Evolutionary conservation across 2,113 vertebrate species (phyloP).

Genomic region (Platysteira castanea): DNA sequence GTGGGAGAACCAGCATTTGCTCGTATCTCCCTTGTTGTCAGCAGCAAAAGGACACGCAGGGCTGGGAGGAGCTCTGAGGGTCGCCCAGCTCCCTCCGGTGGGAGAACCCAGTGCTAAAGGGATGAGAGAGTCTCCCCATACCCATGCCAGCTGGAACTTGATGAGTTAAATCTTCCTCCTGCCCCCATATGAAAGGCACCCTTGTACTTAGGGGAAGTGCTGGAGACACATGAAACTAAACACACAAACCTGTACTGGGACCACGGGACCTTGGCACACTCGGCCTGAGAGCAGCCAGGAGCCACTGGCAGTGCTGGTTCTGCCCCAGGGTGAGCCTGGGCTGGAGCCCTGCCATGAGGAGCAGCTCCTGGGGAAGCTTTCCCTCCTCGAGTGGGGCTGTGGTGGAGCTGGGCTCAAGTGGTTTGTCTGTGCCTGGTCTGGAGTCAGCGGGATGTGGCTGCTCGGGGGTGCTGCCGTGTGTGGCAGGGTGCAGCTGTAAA

Average conservation of each 20-base stretch:
- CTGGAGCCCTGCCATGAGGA: neutral
- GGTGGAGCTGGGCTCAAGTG: neutral
- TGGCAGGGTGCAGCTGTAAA: neutral
- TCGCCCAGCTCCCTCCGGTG: fast-evolving
- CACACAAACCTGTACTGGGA: fast-evolving
- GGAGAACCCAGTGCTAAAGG: neutral
- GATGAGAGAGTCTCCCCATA: fast-evolving
- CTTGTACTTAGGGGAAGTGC: neutral
- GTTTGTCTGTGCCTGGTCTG: neutral
- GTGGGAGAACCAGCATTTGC: fast-evolving
- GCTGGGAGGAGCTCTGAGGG: neutral
- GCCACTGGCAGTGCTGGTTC: neutral
- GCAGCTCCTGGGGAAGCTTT: neutral
- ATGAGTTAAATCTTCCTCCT: neutral
- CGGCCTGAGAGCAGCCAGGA: neutral
- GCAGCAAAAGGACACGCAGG: neutral
- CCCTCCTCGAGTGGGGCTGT: fast-evolving
- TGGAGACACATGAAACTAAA: neutral
- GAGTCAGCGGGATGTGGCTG: neutral
- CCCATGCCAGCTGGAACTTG: neutral
- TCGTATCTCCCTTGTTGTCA: neutral
- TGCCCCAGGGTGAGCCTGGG: neutral
- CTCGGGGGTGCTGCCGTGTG: neutral
- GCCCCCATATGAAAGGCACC: neutral
- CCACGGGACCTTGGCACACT: neutral